These are phyloP conservation scores for Belonocnema kinseyi DNA, from an alignment of 1,140 invertebrate species.

Conservation along the genomic window DNA sequence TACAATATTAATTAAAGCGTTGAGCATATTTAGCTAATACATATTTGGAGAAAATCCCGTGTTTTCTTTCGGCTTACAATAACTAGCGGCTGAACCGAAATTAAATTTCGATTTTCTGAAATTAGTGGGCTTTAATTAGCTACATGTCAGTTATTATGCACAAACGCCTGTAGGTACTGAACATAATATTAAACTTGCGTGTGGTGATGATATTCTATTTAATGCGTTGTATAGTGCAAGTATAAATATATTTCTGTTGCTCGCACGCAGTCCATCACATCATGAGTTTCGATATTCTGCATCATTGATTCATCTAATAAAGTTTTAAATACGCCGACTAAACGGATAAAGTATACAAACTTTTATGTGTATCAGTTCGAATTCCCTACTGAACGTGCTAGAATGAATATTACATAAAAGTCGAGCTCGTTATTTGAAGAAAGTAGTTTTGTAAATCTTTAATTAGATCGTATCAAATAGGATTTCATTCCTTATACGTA, in stretches of 20 bases:
- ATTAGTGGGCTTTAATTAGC: not conserved
- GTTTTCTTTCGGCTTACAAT: constrained; percentile 26
- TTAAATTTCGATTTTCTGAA: constrained; percentile 23
- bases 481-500: too few relatives aligned
- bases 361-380: not conserved
- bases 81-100: constrained; percentile 8
- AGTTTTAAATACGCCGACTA: not conserved
- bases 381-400: not conserved
- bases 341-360: not conserved
- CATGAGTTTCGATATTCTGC: constrained; percentile 36
- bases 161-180: constrained; percentile 1
- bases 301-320: constrained; percentile 30
- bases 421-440: not conserved
- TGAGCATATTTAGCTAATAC: constrained; percentile 7
- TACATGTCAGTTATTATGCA: constrained; percentile 7
- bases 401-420: not conserved
- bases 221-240: not conserved
- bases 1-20: too few relatives aligned
- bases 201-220: constrained; percentile 22
- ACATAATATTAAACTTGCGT: constrained; percentile 17
- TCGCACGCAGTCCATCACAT: not conserved
- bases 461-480: too few relatives aligned
- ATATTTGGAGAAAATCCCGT: not conserved
- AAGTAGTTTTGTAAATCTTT: not conserved
- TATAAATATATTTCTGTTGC: not conserved